A percentile compares a stretch with the other conserved stretches of the same genome.
Conservation (phyloP, 2,888 invertebrate genomes). For the Sycophila texana region DNA sequence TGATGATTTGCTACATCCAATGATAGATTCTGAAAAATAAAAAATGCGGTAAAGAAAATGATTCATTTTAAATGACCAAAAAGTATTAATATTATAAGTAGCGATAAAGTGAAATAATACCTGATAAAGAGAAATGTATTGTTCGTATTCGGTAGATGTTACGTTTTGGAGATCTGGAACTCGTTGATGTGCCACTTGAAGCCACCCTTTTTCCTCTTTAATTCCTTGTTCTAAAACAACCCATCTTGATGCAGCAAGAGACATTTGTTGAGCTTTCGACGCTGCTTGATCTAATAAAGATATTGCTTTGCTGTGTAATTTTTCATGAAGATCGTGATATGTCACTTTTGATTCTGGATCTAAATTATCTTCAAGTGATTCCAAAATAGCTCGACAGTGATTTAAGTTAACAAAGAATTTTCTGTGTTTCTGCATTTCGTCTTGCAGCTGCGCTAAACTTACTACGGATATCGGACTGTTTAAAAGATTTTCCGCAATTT, state of each 20-base stretch:
- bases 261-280: constrained; percentile 88
- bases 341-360: constrained; percentile 87
- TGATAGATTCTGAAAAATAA: constrained; percentile 80
- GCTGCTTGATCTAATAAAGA: constrained; percentile 88
- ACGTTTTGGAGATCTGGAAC: constrained; percentile 88
- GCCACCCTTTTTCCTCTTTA: constrained; percentile 89
- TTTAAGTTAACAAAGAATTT: constrained; percentile 93
- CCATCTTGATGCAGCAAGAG: constrained; percentile 90
- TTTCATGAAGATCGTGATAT: constrained; percentile 85
- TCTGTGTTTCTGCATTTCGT: constrained; percentile 92
- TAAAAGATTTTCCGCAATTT: constrained; percentile 88
- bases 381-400: constrained; percentile 90
- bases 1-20: constrained; percentile 89
- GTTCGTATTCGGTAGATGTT: constrained; percentile 89
- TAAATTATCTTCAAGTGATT: constrained; percentile 89
- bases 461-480: constrained; percentile 86
- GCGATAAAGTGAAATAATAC: constrained; percentile 62
- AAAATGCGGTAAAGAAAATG: background rate
- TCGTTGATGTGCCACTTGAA: constrained; percentile 89
- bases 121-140: constrained; percentile 88
- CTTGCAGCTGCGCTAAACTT: constrained; percentile 87
- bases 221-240: constrained; percentile 87
- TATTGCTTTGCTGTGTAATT: constrained; percentile 86
- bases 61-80: background rate
- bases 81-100: background rate